phyloP scores from a whole-genome alignment of 2,113 vertebrate species.

The Hyperoodon ampullatus region DNA sequence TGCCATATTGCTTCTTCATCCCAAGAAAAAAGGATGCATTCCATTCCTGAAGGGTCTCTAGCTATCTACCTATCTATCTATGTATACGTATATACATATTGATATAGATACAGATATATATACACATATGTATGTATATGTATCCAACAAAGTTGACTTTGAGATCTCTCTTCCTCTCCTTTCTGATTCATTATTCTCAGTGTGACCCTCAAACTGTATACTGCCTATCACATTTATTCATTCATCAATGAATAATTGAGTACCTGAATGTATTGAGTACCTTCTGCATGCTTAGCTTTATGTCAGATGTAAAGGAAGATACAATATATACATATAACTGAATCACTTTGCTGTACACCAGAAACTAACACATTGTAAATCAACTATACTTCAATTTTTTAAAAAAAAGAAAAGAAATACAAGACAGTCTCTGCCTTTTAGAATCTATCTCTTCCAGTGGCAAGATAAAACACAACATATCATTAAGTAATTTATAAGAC shows the following conservation, averaged over 20 bases:
- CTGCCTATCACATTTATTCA: slow-evolving; percentile 43
- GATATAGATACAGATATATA: neutral
- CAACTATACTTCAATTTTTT: neutral
- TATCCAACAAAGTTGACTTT: slow-evolving; percentile 39
- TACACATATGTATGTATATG: neutral
- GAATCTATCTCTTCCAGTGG: neutral
- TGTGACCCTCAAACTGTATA: slow-evolving; percentile 14
- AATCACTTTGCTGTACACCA: neutral
- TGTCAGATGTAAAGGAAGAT: slow-evolving; percentile 5
- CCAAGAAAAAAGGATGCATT: neutral
- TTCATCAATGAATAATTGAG: slow-evolving; percentile 19
- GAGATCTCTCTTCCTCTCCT: slow-evolving; percentile 15
- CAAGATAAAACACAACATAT: neutral
- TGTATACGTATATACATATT: neutral
- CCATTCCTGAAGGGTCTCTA: neutral
- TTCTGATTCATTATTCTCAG: slow-evolving; percentile 21
- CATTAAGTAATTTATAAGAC: neutral
- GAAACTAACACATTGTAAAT: neutral
- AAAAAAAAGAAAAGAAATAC: slow-evolving; percentile 12
- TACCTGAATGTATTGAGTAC: neutral
- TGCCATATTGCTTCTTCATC: slow-evolving; percentile 35
- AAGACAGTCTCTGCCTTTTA: neutral
- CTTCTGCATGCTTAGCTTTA: slow-evolving; percentile 2
- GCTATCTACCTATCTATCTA: neutral
- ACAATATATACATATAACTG: neutral